A percentile compares a stretch with the other conserved stretches of the same genome.
phyloP scores from a whole-genome alignment of 2,113 vertebrate genomes.

The Lucifuga dentata region DNA sequence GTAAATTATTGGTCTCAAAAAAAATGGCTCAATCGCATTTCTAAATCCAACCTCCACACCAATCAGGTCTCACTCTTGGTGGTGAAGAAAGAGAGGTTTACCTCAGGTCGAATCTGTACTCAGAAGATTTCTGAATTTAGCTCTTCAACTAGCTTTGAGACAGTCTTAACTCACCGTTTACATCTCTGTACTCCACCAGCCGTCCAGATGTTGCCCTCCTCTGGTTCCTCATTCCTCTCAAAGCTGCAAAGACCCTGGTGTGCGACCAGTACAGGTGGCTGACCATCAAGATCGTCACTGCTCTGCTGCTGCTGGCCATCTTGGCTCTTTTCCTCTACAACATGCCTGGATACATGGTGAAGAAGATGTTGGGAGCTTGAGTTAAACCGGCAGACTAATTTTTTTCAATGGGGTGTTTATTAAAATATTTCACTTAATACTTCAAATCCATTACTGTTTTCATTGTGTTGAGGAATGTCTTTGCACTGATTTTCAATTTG shows the following conservation, averaged over 20 bases:
- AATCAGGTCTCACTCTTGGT: not conserved
- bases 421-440: too few relatives aligned
- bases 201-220: constrained; percentile 95
- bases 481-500: not conserved
- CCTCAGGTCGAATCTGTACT: not conserved
- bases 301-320: constrained; percentile 88
- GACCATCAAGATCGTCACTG: constrained; percentile 92
- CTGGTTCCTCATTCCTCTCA: constrained; percentile 96
- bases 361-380: constrained; percentile 90
- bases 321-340: constrained; percentile 93
- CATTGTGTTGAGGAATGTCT: not conserved
- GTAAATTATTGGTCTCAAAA: too few relatives aligned
- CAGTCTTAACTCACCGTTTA: too few relatives aligned
- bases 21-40: too few relatives aligned
- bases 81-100: not conserved
- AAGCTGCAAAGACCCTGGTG: constrained; percentile 93
- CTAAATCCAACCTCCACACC: not conserved
- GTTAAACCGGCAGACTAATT: too few relatives aligned
- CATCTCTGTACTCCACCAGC: constrained; percentile 76
- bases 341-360: constrained; percentile 97
- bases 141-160: not conserved
- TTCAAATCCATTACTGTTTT: not conserved
- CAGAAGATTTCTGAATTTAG: not conserved
- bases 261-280: constrained; percentile 97
- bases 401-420: too few relatives aligned